Evolutionary conservation across 1,140 invertebrate genomes (phyloP).

Genomic region (Apis laboriosa): DNA sequence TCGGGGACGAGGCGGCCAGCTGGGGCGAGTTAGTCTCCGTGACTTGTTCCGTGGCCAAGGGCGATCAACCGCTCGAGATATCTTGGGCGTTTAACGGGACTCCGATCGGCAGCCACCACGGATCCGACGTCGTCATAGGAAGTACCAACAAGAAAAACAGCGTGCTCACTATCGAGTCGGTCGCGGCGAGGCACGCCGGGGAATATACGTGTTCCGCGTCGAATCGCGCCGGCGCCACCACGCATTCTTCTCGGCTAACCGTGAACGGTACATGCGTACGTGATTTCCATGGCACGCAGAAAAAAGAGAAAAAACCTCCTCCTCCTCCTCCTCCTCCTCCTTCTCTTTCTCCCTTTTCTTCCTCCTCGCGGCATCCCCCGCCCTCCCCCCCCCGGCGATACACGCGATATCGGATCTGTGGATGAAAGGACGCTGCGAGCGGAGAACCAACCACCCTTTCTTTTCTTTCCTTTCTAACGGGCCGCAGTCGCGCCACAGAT

Average conservation of each 20-base stretch:
- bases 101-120: constrained; percentile 59
- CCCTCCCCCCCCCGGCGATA: constrained; percentile 9
- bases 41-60: constrained; percentile 87
- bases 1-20: constrained; percentile 87
- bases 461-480: constrained; percentile 36
- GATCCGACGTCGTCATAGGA: constrained; percentile 67
- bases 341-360: not conserved
- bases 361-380: not conserved
- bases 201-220: constrained; percentile 85
- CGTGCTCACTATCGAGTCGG: constrained; percentile 83
- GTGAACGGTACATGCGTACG: constrained; percentile 83
- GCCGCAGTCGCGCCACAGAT: constrained; percentile 81
- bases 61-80: constrained; percentile 87
- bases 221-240: constrained; percentile 83
- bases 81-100: constrained; percentile 80
- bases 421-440: constrained; percentile 24
- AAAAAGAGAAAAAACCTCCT: not conserved
- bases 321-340: not conserved
- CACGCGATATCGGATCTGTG: constrained; percentile 38
- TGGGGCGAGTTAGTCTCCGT: constrained; percentile 85
- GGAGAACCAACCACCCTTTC: constrained; percentile 12
- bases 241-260: constrained; percentile 84
- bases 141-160: constrained; percentile 82
- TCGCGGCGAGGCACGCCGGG: constrained; percentile 83
- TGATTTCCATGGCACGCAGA: constrained; percentile 2